Evolutionary conservation across 2,113 vertebrate species (phyloP), one percentile per base, ranked within the genome.

Genomic region (Camelus bactrianus): DNA sequence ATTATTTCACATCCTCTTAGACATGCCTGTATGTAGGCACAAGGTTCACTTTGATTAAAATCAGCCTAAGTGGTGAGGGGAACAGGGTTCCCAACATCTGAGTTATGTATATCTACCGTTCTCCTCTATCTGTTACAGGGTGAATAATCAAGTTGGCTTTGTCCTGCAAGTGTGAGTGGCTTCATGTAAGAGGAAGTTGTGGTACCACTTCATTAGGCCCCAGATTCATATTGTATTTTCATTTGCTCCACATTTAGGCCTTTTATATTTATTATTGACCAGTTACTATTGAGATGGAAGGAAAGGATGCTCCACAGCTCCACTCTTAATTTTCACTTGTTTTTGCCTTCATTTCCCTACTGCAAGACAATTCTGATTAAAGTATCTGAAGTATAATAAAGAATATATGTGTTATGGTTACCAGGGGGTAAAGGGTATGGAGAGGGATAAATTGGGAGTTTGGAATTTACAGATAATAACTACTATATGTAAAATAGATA

Each of bases 21-120:
- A 56, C 0, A 14, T 26, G 91, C 2, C 42, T 58, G 2, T 9
- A 0, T 17, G 2, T 6, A 50, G 26, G 8, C 5, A 28, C 3
- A 84, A 13, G 26, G 38, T 12, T 69, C 19, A 62, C 35, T 48
- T 56, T 42, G 62, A 76, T 60, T 38, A 42, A 42, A 42, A 48
- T 50, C 28, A 46, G 14, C 11, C 11, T 58, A 50, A 91, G 10
- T 60, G 16, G 6, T 1, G 32, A 79, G 11, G 13, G 16, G 1
- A 5, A 24, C 8, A 13, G 10, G 46, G 24, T 15, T 60, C 17
- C 16, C 30, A 50, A 20, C 5, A 3, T 12, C 15, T 75, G 11
- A 10, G 24, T 16, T 8, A 77, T 32, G 9, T 35, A 32, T 38
- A 11, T 30, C 8, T 35, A 48, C 56, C 19, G 60, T 17, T 38